Base-by-base conservation (phyloP, 2,888 invertebrate species). In the Morpho helenor region DNA sequence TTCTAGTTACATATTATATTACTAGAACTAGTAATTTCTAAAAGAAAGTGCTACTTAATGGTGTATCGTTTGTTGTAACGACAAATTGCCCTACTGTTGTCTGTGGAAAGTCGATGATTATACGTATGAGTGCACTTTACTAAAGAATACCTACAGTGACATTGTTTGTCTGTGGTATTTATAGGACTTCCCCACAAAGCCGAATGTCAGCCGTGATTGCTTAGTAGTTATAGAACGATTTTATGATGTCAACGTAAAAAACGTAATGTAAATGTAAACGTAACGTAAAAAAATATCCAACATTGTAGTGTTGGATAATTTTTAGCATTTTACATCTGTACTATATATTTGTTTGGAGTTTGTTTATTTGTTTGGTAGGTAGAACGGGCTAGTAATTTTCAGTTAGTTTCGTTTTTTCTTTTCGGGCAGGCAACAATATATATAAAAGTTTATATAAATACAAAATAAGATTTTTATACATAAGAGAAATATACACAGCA, bases 31-130 rank as follows among this genome's bases (percentile, higher is more conserved):
- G 45, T 44, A 31, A 39, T 52, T 52, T 45, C 45, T 39, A 52
- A 39, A 39, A 39, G 39, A 45, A 44, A 52, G 52, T 52, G 48
- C 31, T 7, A 43, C n/a, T 22, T 16, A 52, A 45, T 45, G 39
- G 31, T 31, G 52, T 48, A 52, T 43, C 52, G 23, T 43, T 49
- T 52, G 40, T 47, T 23, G n/a, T 23, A 49, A 40, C 51, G 16
- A 56, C 59, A 63, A 66, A 66, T 66, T 66, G 63, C 60, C 61
- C 61, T 63, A 46, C 60, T 60, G 61, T 65, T 67, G 53, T 73
- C 65, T 72, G 68, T 76, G 74, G 83, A 84, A 86, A 86, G 83
- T 74, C 68, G 68, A 66, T 76, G 75, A 81, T 82, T 81, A 80
- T 76, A 82, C 80, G 82, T 77, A 67, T 75, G 80, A 84, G 76